A percentile compares a stretch with the other conserved stretches of the same genome.
These are phyloP conservation scores for Sparidentex hasta DNA, from an alignment of 2,797 vertebrate species.

Conservation along the genomic window DNA sequence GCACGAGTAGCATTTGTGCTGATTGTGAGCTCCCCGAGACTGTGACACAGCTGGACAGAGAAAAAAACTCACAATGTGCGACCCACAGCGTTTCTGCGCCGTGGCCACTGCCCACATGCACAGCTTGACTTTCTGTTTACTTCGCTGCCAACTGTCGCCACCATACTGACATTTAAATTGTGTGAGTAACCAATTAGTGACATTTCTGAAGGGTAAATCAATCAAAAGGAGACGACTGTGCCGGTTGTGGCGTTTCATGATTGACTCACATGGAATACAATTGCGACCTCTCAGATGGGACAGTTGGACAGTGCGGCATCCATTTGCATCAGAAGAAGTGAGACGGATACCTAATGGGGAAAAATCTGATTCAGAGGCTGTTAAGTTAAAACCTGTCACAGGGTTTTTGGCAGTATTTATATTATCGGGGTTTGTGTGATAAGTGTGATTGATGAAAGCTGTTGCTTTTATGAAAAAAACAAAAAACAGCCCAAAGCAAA, in stretches of 20 bases:
- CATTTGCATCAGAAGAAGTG: conserved; percentile 26
- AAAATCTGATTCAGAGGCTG: conserved; percentile 28
- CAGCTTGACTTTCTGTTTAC: conserved; percentile 45
- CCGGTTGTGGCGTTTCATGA: conserved; percentile 21
- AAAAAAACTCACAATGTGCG: conserved; percentile 7
- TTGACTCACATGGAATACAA: conserved; percentile 47
- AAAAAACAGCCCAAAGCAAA: background rate
- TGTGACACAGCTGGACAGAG: conserved; percentile 38
- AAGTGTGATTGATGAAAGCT: conserved; percentile 44
- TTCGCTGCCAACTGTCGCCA: conserved; percentile 49
- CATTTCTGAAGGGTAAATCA: conserved; percentile 64
- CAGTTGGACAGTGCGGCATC: background rate
- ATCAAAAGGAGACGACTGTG: conserved; percentile 53
- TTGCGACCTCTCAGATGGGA: conserved; percentile 32
- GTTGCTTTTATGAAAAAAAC: conserved; percentile 27
- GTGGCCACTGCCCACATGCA: conserved; percentile 31
- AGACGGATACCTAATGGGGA: conserved; percentile 13
- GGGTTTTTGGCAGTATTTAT: conserved; percentile 38
- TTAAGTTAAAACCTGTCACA: conserved; percentile 45
- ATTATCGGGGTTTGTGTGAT: conserved; percentile 20
- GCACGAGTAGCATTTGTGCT: conserved; percentile 6
- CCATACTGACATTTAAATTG: conserved; percentile 61
- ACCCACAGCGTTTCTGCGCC: conserved; percentile 22
- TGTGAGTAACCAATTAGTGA: conserved; percentile 57
- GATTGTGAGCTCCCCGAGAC: conserved; percentile 13